A percentile compares a stretch with the other conserved stretches of the same genome.
Conservation (phyloP, 2,888 invertebrate species). For the Abscondita cerata region DNA sequence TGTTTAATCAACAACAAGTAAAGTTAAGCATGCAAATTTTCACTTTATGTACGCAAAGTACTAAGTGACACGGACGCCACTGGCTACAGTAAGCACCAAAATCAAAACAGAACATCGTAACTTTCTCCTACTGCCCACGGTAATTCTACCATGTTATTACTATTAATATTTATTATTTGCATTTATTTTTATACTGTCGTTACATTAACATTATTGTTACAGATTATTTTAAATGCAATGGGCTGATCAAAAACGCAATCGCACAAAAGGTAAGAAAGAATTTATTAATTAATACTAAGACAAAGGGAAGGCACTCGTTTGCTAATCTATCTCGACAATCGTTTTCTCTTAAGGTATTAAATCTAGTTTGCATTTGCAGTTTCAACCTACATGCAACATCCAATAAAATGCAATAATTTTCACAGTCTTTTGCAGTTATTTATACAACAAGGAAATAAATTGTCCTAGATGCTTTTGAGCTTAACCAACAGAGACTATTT, state of each 20-base stretch:
- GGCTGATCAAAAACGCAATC: slow-evolving; percentile 22
- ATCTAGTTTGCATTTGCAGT: too few relatives aligned
- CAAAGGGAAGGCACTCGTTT: not conserved
- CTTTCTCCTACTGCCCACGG: slow-evolving; percentile 50
- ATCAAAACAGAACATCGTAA: slow-evolving; percentile 50
- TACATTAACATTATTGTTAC: slow-evolving; percentile 20
- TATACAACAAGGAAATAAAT: too few relatives aligned
- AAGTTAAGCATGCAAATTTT: too few relatives aligned
- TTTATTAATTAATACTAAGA: not conserved
- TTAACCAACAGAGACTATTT: too few relatives aligned
- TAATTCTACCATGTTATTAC: slow-evolving; percentile 43
- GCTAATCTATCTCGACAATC: not conserved
- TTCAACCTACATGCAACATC: too few relatives aligned
- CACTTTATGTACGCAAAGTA: too few relatives aligned
- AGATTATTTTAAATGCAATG: slow-evolving; percentile 29
- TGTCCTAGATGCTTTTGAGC: too few relatives aligned
- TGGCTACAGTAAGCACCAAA: slow-evolving; percentile 36
- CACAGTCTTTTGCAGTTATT: too few relatives aligned
- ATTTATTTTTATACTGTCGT: slow-evolving; percentile 24
- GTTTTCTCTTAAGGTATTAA: not conserved
- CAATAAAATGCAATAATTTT: too few relatives aligned
- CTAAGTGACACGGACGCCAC: slow-evolving; percentile 19
- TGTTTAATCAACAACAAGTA: too few relatives aligned
- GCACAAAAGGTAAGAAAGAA: slow-evolving; percentile 2
- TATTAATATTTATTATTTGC: slow-evolving; percentile 35